Evolutionary conservation across 2,888 invertebrate species (phyloP).

Genomic region (Notodonta dromedarius): DNA sequence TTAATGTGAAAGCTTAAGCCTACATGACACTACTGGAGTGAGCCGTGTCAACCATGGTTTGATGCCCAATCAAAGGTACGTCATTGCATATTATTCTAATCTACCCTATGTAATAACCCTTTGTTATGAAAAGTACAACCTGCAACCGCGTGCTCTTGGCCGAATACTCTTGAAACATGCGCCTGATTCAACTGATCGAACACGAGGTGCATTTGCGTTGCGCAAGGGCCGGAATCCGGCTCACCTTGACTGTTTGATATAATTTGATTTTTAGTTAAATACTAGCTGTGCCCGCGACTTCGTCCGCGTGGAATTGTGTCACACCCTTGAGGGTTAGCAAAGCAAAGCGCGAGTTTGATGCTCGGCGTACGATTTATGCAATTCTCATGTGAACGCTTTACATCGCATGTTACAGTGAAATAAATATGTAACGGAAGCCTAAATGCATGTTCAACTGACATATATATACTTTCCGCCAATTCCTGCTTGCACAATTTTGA

Average conservation of each 20-base stretch:
- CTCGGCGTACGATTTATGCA: too few species aligned
- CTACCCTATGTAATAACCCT: not conserved
- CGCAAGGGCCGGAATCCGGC: conserved; percentile 53
- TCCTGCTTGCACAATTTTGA: not conserved
- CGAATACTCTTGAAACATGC: conserved; percentile 56
- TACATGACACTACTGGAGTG: too few species aligned
- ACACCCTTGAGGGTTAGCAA: too few species aligned
- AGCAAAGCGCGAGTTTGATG: too few species aligned
- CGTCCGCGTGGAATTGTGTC: too few species aligned
- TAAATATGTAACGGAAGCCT: not conserved
- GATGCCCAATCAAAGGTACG: too few species aligned
- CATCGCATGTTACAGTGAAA: not conserved
- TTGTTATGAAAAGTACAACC: not conserved
- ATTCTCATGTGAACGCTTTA: not conserved
- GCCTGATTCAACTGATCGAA: conserved; percentile 51
- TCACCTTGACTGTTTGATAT: conserved; percentile 59
- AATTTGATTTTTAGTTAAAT: conserved; percentile 25
- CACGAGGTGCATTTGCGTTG: conserved; percentile 45
- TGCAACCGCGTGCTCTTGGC: conserved; percentile 46
- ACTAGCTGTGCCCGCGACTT: too few species aligned
- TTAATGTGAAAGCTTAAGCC: too few species aligned
- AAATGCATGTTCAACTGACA: not conserved
- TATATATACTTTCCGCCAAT: not conserved
- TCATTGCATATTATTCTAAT: too few species aligned
- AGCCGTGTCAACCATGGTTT: too few species aligned